These are phyloP conservation scores for Mactra quadrangularis DNA, from an alignment of 1,140 invertebrate genomes.

Conservation along the genomic window DNA sequence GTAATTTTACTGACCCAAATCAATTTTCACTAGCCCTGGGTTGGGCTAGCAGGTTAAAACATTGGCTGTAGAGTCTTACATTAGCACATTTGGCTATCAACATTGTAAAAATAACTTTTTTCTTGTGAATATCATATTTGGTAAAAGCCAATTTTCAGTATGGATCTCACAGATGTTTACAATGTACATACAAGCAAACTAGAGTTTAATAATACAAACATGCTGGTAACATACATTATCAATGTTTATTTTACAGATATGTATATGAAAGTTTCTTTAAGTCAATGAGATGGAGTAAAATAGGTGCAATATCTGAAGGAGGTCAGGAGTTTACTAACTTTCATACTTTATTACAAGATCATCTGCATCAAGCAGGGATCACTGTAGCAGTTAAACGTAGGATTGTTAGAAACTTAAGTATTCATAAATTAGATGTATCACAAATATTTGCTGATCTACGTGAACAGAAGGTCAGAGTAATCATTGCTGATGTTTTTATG, in stretches of 20 bases:
- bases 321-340: slow-evolving; percentile 93
- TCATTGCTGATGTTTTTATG: slow-evolving; percentile 92
- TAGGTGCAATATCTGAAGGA: slow-evolving; percentile 91
- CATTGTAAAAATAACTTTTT: no score
- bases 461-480: slow-evolving; percentile 87
- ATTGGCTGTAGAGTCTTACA: no score
- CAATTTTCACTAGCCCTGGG: no score
- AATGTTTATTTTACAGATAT: slow-evolving; percentile 84
- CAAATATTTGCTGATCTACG: slow-evolving; percentile 90
- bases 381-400: slow-evolving; percentile 89
- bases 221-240: no score
- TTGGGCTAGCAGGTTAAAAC: no score
- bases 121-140: no score
- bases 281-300: slow-evolving; percentile 88
- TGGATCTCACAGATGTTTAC: no score
- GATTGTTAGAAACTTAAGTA: slow-evolving; percentile 82
- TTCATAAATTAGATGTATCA: slow-evolving; percentile 70
- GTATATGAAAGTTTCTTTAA: slow-evolving; percentile 89
- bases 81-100: no score
- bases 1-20: no score
- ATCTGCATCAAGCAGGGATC: slow-evolving; percentile 85
- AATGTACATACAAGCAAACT: no score
- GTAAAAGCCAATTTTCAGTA: no score
- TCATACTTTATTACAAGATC: slow-evolving; percentile 89
- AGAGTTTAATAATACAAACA: no score